Conservation (phyloP, 2,888 invertebrate genomes). For the Diaphora mendica region DNA sequence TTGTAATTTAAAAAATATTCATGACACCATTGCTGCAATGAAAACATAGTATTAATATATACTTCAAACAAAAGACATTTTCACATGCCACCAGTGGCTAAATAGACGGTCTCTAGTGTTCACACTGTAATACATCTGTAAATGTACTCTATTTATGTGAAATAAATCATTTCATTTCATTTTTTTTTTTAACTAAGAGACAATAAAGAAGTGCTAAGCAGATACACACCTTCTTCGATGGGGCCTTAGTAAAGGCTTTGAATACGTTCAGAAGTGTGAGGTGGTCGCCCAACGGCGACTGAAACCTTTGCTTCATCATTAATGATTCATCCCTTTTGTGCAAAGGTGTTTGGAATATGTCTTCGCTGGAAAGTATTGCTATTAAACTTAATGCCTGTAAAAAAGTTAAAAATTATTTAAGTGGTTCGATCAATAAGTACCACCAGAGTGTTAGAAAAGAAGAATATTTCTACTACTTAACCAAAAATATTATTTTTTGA, state of each 20-base stretch:
- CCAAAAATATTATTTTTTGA: too few species aligned
- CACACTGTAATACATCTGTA: too few species aligned
- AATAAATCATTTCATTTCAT: too few species aligned
- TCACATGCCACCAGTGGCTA: too few species aligned
- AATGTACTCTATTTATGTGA: too few species aligned
- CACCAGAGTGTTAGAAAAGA: too few species aligned
- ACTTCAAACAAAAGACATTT: too few species aligned
- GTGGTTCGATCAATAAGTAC: too few species aligned
- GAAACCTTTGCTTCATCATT: conserved; percentile 92
- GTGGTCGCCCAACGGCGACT: conserved; percentile 96
- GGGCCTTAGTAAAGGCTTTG: conserved; percentile 90
- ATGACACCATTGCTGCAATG: conserved; percentile 92
- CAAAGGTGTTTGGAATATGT: conserved; percentile 91
- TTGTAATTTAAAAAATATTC: conserved; percentile 95
- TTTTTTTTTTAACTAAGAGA: too few species aligned
- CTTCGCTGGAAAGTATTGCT: conserved; percentile 95
- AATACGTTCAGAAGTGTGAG: conserved; percentile 96
- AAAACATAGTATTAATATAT: conserved; percentile 5
- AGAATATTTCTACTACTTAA: too few species aligned
- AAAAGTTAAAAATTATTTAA: not conserved
- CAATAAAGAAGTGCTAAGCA: not conserved
- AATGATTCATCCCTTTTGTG: conserved; percentile 92
- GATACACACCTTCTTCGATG: conserved; percentile 87
- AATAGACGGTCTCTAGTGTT: too few species aligned
- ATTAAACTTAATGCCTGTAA: conserved; percentile 92